These are phyloP conservation scores for Poecilus cupreus DNA, from an alignment of 2,888 invertebrate genomes.

Conservation along the genomic window DNA sequence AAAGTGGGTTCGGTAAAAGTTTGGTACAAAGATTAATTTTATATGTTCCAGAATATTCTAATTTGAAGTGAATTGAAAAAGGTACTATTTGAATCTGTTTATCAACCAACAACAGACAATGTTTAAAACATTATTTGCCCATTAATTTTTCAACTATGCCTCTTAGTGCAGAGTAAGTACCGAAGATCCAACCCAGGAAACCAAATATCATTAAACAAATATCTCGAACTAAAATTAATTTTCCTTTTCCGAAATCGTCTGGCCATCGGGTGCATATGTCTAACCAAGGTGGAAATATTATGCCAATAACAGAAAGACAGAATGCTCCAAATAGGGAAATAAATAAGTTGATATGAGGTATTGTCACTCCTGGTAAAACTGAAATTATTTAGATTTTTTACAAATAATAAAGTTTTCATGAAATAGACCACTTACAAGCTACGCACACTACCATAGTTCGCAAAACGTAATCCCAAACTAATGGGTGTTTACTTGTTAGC, in stretches of 20 bases:
- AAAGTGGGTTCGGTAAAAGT: too few species aligned
- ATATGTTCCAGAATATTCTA: too few species aligned
- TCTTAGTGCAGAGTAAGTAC: slow-evolving; percentile 19
- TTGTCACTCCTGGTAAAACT: slow-evolving; percentile 10
- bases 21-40: too few species aligned
- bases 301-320: slow-evolving; percentile 27
- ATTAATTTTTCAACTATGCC: too few species aligned
- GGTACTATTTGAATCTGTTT: too few species aligned
- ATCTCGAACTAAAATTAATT: neutral
- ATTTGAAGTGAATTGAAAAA: too few species aligned
- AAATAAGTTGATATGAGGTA: slow-evolving; percentile 17
- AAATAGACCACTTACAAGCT: slow-evolving; percentile 4
- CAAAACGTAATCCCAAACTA: slow-evolving; percentile 21
- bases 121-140: too few species aligned
- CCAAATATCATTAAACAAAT: slow-evolving; percentile 30
- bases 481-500: neutral
- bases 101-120: too few species aligned
- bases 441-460: neutral
- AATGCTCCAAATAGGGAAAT: slow-evolving; percentile 38
- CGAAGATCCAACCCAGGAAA: neutral
- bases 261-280: slow-evolving; percentile 34
- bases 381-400: neutral
- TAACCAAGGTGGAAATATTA: slow-evolving; percentile 33
- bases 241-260: slow-evolving; percentile 12
- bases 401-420: neutral